Base-by-base conservation (phyloP, 2,113 vertebrate species). In the Marmota monax region DNA sequence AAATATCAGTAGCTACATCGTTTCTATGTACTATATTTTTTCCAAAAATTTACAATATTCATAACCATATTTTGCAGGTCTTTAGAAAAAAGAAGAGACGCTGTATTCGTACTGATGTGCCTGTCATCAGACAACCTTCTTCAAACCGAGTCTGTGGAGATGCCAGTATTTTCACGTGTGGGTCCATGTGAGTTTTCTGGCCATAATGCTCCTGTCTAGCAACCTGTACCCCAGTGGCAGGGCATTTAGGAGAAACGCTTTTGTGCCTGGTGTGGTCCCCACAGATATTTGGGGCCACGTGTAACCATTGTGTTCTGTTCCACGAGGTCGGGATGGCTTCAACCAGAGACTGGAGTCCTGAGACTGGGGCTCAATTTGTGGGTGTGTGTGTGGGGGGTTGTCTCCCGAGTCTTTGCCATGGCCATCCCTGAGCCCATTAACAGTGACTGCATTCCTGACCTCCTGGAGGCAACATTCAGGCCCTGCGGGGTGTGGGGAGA, bases 381-480 rank as follows among this genome's bases (percentile, higher is more conserved):
- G 7, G 4, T 9, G 29, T 9, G 23, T 45, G 42, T 3, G 23
- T 23, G 8, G 34, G 11, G 6, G 7, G 1, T 53, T 76, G 51
- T 37, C 25, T 22, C 39, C 67, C 11, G 45, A 39, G 63, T 13
- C 5, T 7, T 2, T 11, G 56, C 12, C 2, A 20, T 20, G 10
- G 58, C 13, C 27, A 25, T 27, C 29, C 53, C 17, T 20, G 29
- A 32, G 9, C 17, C 34, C 25, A 1, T 5, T 23, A n/a, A 45
- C 27, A 37, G 18, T 10, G 10, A 56, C 53, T 34, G 20, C 25
- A 27, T 4, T 1, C 9, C 7, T 2, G 0, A 0, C 27, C 1
- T 7, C 0, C 4, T 6, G 53, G 80, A 82, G 13, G 39, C 8
- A 0, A 10, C 2, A 4, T 1, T 39, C 45, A 48, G 18, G 22